Evolutionary conservation across 2,797 vertebrate species (phyloP).

Genomic region (Labroides dimidiatus): DNA sequence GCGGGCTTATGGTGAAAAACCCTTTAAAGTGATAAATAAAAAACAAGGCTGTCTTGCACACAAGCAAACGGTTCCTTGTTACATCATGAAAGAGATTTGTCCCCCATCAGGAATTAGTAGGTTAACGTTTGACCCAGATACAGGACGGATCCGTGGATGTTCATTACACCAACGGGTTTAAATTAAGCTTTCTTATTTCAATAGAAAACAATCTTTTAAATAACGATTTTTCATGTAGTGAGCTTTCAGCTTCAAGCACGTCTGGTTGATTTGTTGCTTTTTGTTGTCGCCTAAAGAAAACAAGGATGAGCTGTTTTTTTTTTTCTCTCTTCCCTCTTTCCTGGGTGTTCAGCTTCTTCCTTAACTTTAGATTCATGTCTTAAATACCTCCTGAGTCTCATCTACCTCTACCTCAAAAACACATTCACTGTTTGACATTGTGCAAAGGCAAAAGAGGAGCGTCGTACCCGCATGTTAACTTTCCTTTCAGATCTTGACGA

Average conservation of each 20-base stretch:
- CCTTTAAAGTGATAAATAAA: slow-evolving; percentile 78
- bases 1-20: slow-evolving; percentile 55
- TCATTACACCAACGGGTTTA: slow-evolving; percentile 65
- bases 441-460: not conserved
- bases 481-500: not conserved
- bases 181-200: slow-evolving; percentile 53
- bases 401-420: not conserved
- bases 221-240: slow-evolving; percentile 20
- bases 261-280: slow-evolving; percentile 14
- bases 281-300: slow-evolving; percentile 24
- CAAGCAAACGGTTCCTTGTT: slow-evolving; percentile 68
- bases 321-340: not conserved
- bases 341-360: slow-evolving; percentile 24
- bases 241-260: slow-evolving; percentile 20
- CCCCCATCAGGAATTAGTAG: slow-evolving; percentile 67
- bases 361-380: slow-evolving; percentile 23
- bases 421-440: slow-evolving; percentile 4
- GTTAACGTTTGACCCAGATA: slow-evolving; percentile 74
- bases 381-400: slow-evolving; percentile 11
- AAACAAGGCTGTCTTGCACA: slow-evolving; percentile 66
- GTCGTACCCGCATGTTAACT: not conserved
- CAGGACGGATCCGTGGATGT: slow-evolving; percentile 31
- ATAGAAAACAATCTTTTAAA: slow-evolving; percentile 48
- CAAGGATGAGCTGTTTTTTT: slow-evolving; percentile 10
- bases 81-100: slow-evolving; percentile 74